Conservation (phyloP, 2,888 invertebrate genomes). For the Ecdyonurus torrentis region DNA sequence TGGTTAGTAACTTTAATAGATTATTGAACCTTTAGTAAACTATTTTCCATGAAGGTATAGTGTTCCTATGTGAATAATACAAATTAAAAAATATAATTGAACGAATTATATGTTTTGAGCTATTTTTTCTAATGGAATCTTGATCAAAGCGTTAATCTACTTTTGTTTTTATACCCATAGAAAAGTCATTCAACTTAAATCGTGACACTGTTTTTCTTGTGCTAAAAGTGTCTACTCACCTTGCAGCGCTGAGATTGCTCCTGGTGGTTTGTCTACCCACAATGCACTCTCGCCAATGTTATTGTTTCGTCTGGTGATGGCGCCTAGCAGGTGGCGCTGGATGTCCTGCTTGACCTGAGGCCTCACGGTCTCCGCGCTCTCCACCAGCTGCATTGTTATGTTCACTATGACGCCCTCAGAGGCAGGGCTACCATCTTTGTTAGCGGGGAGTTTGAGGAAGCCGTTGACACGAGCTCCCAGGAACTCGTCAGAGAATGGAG, state of each 20-base stretch:
- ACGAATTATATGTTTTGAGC: no score
- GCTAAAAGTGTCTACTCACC: no score
- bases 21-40: not conserved
- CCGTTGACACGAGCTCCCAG: constrained; percentile 64
- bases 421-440: constrained; percentile 30
- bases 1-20: constrained; percentile 6
- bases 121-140: no score
- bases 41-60: constrained; percentile 5
- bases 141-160: no score
- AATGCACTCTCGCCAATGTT: constrained; percentile 76
- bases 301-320: constrained; percentile 65
- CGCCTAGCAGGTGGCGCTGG: constrained; percentile 68
- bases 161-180: no score
- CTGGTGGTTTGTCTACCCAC: constrained; percentile 66
- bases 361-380: constrained; percentile 52
- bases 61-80: not conserved
- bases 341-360: constrained; percentile 54
- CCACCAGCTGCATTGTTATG: constrained; percentile 63
- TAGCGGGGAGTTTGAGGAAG: constrained; percentile 48
- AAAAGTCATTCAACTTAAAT: no score
- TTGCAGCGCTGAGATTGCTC: constrained; percentile 55
- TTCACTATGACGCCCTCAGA: constrained; percentile 65
- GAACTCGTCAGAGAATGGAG: constrained; percentile 75
- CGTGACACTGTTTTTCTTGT: no score
- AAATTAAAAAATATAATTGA: not conserved